phyloP scores from a whole-genome alignment of 2,113 vertebrate genomes.

The Clinocottus analis region DNA sequence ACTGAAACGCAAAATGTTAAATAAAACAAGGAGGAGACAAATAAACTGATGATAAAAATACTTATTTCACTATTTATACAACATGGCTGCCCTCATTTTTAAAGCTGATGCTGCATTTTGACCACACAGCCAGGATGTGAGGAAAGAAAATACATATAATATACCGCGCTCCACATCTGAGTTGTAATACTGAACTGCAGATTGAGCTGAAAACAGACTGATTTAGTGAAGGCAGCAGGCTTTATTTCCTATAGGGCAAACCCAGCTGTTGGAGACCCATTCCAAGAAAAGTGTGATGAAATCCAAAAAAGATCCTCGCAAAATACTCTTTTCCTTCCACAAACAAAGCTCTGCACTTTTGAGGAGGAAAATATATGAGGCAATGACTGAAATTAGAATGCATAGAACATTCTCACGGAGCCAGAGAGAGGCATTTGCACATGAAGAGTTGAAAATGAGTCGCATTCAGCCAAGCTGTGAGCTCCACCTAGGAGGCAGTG shows the following conservation, averaged over 20 bases:
- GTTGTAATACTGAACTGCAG: slow-evolving; percentile 15
- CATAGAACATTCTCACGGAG: slow-evolving; percentile 71
- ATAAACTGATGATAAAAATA: slow-evolving; percentile 9
- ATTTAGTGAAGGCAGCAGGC: slow-evolving; percentile 13
- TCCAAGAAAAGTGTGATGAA: slow-evolving; percentile 41
- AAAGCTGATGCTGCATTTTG: slow-evolving; percentile 23
- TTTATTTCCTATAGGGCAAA: slow-evolving; percentile 34
- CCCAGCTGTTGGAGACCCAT: slow-evolving; percentile 50
- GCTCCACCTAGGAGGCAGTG: slow-evolving; percentile 78
- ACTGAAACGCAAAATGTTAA: not conserved
- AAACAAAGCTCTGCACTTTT: slow-evolving; percentile 62
- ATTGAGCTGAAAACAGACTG: slow-evolving; percentile 21
- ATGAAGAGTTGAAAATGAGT: slow-evolving; percentile 82
- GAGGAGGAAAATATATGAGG: slow-evolving; percentile 63
- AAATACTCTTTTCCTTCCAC: slow-evolving; percentile 38
- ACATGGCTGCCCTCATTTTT: not conserved
- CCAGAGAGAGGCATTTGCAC: slow-evolving; percentile 77
- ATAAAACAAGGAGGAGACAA: slow-evolving; percentile 5
- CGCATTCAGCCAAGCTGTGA: slow-evolving; percentile 78
- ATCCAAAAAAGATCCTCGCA: slow-evolving; percentile 44
- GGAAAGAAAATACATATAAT: not conserved
- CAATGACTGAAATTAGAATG: slow-evolving; percentile 78
- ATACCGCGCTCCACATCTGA: not conserved
- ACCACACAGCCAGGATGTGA: not conserved
- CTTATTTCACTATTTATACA: slow-evolving; percentile 9